Base-by-base conservation (phyloP, 1,140 invertebrate species). In the Camponotus floridanus region DNA sequence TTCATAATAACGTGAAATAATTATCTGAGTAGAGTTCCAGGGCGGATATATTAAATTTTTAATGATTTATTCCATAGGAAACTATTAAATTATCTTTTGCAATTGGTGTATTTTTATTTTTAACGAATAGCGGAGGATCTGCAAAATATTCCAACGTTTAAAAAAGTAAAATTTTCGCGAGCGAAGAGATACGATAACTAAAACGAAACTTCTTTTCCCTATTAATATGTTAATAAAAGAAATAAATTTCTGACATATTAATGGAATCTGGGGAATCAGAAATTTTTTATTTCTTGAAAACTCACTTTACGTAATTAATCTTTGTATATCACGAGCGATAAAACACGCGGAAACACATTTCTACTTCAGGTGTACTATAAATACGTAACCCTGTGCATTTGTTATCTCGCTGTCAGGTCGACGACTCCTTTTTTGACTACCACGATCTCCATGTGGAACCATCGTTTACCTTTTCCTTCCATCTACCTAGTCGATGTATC, bases 401-500 rank as follows among this genome's bases (percentile, higher is more conserved):
- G 18, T 81, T 36, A 21, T 15, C 13, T 51, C 31, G 55, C 7
- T 15, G 21, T 42, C 31, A n/a, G 26, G 65, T 81, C 78, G 55
- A 70, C 31, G 42, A 73, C 68, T 15, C 68, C 45, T 78, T 33
- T 31, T 15, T 26, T 21, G 48, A 64, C 45, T 80, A 15, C 31
- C 61, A 70, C 6, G 45, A 70, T 45, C 9, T 26, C 36, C 65
- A 18, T 9, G 18, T 55, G 62, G 15, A 55, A 73, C 33, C 59
- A 73, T 80, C 67, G 59, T 67, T 42, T 45, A 55, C 62, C 76
- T 51, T 68, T 55, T 33, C 79, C 39, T 61, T 13, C 39, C 21
- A 13, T 15, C 76, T 70, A 80, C 9, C 78, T 18, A 74, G 68
- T 62, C 68, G 68, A 61, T 48, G 36, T 48, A 61, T 74, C 79